phyloP scores from a whole-genome alignment of 2,113 vertebrate species.

The Pithys albifrons region DNA sequence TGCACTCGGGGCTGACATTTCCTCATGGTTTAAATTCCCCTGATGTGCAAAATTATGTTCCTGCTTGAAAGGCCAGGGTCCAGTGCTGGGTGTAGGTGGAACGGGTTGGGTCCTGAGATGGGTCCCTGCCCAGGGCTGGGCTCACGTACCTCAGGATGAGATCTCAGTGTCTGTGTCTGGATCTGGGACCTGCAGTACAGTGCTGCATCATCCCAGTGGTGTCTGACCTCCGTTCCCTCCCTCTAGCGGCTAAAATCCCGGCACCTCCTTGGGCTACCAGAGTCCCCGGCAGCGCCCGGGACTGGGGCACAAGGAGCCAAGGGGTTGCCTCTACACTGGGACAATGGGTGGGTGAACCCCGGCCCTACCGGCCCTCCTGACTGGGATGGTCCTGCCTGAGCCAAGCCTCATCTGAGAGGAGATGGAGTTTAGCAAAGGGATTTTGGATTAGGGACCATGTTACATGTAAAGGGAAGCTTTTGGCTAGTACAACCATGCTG shows the following conservation, averaged over 20 bases:
- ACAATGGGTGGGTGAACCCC: fast-evolving
- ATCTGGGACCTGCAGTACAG: fast-evolving
- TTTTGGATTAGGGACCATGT: background rate
- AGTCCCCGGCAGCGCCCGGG: background rate
- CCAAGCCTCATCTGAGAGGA: background rate
- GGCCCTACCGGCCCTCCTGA: background rate
- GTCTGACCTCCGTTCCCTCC: background rate
- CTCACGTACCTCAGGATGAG: background rate
- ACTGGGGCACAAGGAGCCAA: background rate
- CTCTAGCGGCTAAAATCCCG: background rate
- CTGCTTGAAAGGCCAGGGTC: background rate
- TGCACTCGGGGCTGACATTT: background rate
- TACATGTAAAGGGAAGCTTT: background rate
- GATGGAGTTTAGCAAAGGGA: background rate
- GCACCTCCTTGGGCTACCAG: background rate
- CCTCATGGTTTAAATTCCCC: background rate
- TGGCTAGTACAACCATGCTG: fast-evolving
- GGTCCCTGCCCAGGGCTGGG: background rate
- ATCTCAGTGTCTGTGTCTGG: fast-evolving
- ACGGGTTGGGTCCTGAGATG: background rate
- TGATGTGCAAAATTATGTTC: background rate
- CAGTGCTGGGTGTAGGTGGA: background rate
- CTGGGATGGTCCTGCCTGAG: background rate
- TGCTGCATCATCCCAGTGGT: fast-evolving
- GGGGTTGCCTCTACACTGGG: fast-evolving